Base-by-base conservation (phyloP, 1,140 invertebrate species). In the Brachionus rubens region DNA sequence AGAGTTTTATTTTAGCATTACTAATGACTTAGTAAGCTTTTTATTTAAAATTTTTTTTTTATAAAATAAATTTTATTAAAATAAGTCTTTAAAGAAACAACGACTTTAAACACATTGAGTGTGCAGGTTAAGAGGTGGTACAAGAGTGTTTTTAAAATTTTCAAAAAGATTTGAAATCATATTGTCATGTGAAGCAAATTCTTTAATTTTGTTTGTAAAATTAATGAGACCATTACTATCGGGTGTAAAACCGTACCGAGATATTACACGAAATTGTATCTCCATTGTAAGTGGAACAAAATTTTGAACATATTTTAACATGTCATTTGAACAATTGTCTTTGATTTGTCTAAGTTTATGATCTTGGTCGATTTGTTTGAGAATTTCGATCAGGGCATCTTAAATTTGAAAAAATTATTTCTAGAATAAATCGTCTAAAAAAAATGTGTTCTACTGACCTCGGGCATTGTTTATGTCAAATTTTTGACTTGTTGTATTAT, bases 371-470 rank as follows among this genome's bases (percentile, higher is more conserved):
- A 72, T 54, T 24, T 26, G 30, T 10, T 52, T 72, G 19, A 72
- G 21, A 54, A 72, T 48, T 54, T 72, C 68, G 28, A 72, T 33
- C 7, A 72, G 46, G 41, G 68, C 68, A 48, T 72, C 68, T 72
- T 43, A 19, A 59, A 33, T 16, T 36, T 33, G 19, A 59, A 16
- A 36, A n/a, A 36, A 36, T 5, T 36, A 36, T 9, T 5, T 36
- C 3, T 5, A 36, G 9, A 36, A 5, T 36, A 36, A 36, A 5
- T 36, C 9, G 9, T 36, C 9, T 36, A 5, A 5, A 5, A 36
- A 36, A 36, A 5, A 5, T 36, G 33, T 36, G 33, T 36, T 36
- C 4, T 5, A 5, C 9, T 5, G 9, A 36, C 33, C 33, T 36
- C 33, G 3, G 9, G 33, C 33, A 5, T 36, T 9, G 33, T 36